These are phyloP conservation scores for Yasuhikotakia modesta DNA, from an alignment of 2,797 vertebrate genomes.

Conservation along the genomic window DNA sequence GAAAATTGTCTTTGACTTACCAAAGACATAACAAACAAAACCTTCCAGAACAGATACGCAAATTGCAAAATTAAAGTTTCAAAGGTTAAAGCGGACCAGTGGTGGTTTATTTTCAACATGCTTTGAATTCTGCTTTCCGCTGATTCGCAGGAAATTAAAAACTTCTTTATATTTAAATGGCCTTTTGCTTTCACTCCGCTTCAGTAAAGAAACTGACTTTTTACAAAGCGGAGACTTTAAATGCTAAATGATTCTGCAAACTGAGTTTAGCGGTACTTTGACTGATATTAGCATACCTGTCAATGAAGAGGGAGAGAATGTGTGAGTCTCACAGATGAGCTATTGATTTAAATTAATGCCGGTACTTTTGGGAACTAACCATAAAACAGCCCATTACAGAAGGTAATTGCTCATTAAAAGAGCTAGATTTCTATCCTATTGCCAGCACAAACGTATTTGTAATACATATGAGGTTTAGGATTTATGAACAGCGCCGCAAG, in stretches of 20 bases:
- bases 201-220: conserved; percentile 39
- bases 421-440: conserved; percentile 63
- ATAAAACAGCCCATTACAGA: conserved; percentile 74
- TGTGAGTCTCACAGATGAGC: conserved; percentile 61
- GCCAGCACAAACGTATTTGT: conserved; percentile 66
- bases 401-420: conserved; percentile 76
- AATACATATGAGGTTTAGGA: conserved; percentile 63
- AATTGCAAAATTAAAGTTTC: background rate
- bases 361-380: conserved; percentile 65
- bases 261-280: conserved; percentile 37
- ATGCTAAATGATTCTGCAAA: conserved; percentile 55
- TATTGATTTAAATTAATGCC: conserved; percentile 74
- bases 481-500: conserved; percentile 67
- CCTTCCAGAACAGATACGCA: background rate
- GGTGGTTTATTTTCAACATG: background rate
- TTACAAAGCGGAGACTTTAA: conserved; percentile 38
- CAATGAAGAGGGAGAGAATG: conserved; percentile 54
- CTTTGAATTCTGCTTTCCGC: background rate
- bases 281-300: conserved; percentile 52
- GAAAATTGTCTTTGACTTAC: conserved; percentile 21
- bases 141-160: background rate
- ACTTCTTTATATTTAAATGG: background rate
- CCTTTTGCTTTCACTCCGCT: conserved; percentile 29
- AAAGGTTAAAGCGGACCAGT: background rate
- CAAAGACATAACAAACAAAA: background rate